Percentiles rank a stretch among this genome's conserved stretches.
phyloP scores from a whole-genome alignment of 2,113 vertebrate genomes.

The Esox niger region DNA sequence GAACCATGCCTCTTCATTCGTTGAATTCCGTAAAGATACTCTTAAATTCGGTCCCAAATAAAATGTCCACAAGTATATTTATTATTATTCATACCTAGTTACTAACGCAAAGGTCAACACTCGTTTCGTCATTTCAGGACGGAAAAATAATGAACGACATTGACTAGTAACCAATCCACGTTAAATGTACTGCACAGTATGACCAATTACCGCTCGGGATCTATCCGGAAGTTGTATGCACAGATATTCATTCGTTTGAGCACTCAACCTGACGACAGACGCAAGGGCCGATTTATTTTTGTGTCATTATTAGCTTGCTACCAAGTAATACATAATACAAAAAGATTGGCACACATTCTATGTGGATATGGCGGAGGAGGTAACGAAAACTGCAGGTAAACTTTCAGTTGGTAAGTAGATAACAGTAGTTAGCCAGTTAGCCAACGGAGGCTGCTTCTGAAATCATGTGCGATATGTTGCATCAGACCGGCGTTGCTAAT shows the following conservation, averaged over 20 bases:
- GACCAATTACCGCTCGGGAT: not conserved
- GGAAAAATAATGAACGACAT: not conserved
- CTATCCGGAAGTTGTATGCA: not conserved
- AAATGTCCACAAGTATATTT: too few relatives aligned
- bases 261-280: too few relatives aligned
- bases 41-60: too few relatives aligned
- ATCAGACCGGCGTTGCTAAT: conserved; percentile 25
- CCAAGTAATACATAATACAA: not conserved
- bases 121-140: conserved; percentile 15
- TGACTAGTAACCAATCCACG: not conserved
- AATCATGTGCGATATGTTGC: conserved; percentile 28
- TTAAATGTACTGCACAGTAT: not conserved
- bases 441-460: not conserved
- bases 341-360: not conserved
- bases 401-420: conserved; percentile 65
- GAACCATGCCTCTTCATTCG: too few relatives aligned
- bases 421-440: not conserved
- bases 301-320: not conserved
- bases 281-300: not conserved
- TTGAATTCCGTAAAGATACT: too few relatives aligned
- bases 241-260: too few relatives aligned
- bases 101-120: too few relatives aligned
- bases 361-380: conserved; percentile 56
- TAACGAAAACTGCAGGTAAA: conserved; percentile 43
- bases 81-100: not conserved